Percentiles rank a stretch among this genome's conserved stretches.
phyloP scores from a whole-genome alignment of 2,888 invertebrate genomes.

The Caradrina kadenii region DNA sequence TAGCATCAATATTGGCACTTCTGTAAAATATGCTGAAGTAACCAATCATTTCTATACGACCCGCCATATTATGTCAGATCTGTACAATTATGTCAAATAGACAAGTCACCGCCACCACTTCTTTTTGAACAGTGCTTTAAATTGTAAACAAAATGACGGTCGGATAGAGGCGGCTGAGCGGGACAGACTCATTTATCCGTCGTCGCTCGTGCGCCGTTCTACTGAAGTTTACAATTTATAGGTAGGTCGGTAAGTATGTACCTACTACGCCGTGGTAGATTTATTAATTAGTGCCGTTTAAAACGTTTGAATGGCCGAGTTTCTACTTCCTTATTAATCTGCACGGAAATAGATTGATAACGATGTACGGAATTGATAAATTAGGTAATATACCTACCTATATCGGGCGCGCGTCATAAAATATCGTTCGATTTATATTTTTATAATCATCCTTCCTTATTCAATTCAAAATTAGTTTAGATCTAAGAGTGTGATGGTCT shows the following conservation, averaged over 20 bases:
- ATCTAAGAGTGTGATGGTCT: neutral
- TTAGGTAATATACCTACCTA: slow-evolving; percentile 34
- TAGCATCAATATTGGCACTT: too few species aligned
- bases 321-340: slow-evolving; percentile 53
- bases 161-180: slow-evolving; percentile 1
- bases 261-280: slow-evolving; percentile 21
- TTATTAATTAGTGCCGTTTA: slow-evolving; percentile 42
- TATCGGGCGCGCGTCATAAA: slow-evolving; percentile 21
- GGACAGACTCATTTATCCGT: slow-evolving; percentile 2
- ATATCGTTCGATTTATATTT: slow-evolving; percentile 16
- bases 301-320: slow-evolving; percentile 46
- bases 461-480: slow-evolving; percentile 1
- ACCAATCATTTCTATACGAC: neutral
- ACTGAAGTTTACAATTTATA: slow-evolving; percentile 3
- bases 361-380: slow-evolving; percentile 55
- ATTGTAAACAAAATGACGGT: neutral
- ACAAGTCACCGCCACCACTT: neutral
- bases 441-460: slow-evolving; percentile 25
- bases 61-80: too few species aligned
- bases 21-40: too few species aligned
- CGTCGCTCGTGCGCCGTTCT: slow-evolving; percentile 3
- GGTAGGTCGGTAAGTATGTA: neutral
- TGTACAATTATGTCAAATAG: too few species aligned
- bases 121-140: neutral
- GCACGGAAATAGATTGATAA: slow-evolving; percentile 57